Evolutionary conservation across 2,888 invertebrate species (phyloP), one percentile per base, ranked within the genome.

Genomic region (Polydrusus pterygomalis): DNA sequence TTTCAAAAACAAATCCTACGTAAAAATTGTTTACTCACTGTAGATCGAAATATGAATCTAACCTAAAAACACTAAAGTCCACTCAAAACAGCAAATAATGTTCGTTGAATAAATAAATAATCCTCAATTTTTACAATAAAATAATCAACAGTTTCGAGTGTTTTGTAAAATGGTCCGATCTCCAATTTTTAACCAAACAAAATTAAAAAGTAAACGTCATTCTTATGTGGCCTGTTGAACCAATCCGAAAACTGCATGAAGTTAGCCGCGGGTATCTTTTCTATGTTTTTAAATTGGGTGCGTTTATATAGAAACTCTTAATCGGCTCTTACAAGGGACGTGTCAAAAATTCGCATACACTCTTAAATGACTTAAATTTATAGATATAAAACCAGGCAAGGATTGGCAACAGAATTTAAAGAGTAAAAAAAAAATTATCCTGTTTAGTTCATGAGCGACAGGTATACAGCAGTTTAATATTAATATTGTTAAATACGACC

Each of bases 121-220:
- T 51, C 8, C 38, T 58, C 17, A n/a, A 58, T 15, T 58, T 58
- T 38, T 58, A 0, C 54, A 54, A 34, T n/a, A 38, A 58, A 38
- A n/a, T 38, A 51, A 11, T 11, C 2, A 49, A n/a, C n/a, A 18
- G 1, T 51, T 20, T 51, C 38, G 3, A 9, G 7, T 8, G n/a
- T 56, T 30, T 54, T 58, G 8, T 58, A 10, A 13, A 10, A 38
- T 8, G 15, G 13, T 34, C 34, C 13, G n/a, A 56, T 8, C n/a
- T n/a, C n/a, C n/a, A n/a, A n/a, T n/a, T n/a, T n/a, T n/a, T n/a
- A n/a, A n/a, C n/a, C n/a, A n/a, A n/a, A n/a, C n/a, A n/a, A n/a
- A n/a, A 30, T 58, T 30, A 58, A 58, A 58, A 58, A 58, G n/a
- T n/a, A 20, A 70, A 70, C 70, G 51, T 70, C 70, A 70, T 45